Evolutionary conservation across 2,797 vertebrate species (phyloP).

Genomic region (Astyanax mexicanus): DNA sequence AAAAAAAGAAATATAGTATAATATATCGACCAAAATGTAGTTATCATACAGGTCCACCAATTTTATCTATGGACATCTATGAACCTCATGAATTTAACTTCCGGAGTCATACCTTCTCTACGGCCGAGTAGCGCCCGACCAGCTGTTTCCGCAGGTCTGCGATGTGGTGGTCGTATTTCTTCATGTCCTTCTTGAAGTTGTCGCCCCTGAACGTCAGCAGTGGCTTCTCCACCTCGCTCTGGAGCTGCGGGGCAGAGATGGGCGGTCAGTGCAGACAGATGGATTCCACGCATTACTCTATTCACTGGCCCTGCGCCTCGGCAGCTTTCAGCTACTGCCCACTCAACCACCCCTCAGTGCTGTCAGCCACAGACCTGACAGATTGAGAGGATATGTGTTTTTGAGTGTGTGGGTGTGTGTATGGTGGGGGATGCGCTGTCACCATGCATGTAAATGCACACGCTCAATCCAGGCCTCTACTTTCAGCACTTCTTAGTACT

Average conservation of each 20-base stretch:
- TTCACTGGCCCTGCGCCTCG: not conserved
- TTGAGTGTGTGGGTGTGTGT: conserved; percentile 17
- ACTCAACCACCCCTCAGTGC: conserved; percentile 9
- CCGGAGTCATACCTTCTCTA: conserved; percentile 88
- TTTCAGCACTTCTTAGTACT: too few species aligned
- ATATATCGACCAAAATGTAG: too few species aligned
- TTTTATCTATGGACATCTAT: too few species aligned
- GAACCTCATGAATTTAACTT: not conserved
- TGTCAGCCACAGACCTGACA: not conserved
- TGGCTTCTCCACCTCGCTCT: conserved; percentile 94
- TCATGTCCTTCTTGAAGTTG: conserved; percentile 98
- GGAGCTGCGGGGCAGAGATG: conserved; percentile 79
- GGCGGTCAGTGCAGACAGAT: not conserved
- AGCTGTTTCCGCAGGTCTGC: conserved; percentile 94
- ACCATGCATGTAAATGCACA: not conserved
- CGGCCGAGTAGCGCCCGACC: conserved; percentile 87
- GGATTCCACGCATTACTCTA: not conserved
- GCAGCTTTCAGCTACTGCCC: conserved; percentile 13
- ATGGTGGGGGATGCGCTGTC: conserved; percentile 6
- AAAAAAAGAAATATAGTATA: too few species aligned
- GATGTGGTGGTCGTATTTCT: conserved; percentile 97
- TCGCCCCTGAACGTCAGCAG: conserved; percentile 92
- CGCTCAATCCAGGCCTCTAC: not conserved
- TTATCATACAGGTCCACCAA: too few species aligned
- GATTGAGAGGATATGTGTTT: conserved; percentile 24